These are phyloP conservation scores for Dendrocincla fuliginosa DNA, from an alignment of 2,797 vertebrate species.

Conservation along the genomic window DNA sequence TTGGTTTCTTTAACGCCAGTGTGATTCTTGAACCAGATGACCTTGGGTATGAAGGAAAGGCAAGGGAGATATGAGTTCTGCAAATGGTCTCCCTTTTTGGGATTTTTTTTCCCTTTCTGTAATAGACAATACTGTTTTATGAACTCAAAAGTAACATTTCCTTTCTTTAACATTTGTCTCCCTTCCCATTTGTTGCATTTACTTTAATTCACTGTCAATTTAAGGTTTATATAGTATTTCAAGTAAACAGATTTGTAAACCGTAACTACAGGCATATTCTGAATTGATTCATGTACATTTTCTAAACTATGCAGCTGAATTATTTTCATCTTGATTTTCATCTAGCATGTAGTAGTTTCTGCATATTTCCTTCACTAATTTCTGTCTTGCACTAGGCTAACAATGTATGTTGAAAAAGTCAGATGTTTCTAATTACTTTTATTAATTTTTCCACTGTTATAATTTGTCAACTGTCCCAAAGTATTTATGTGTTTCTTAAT, in stretches of 20 bases:
- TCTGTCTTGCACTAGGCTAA: not conserved
- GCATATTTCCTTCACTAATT: not conserved
- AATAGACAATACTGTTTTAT: not conserved
- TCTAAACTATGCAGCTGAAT: not conserved
- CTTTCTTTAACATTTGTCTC: not conserved
- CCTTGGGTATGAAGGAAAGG: not conserved
- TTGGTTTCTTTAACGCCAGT: not conserved
- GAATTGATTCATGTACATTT: not conserved
- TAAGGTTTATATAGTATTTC: not conserved
- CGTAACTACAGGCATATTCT: not conserved
- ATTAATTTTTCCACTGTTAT: not conserved
- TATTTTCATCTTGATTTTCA: not conserved
- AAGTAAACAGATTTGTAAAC: not conserved
- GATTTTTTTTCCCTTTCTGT: not conserved
- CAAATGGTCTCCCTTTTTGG: not conserved
- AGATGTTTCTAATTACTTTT: not conserved
- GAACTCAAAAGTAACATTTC: not conserved
- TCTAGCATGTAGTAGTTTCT: not conserved
- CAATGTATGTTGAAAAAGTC: not conserved
- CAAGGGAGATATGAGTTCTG: not conserved
- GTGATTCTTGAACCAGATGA: conserved; percentile 6
- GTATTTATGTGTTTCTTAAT: not conserved
- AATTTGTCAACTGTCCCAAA: not conserved
- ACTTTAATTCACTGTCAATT: not conserved
- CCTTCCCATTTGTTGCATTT: not conserved